phyloP scores from a whole-genome alignment of 2,113 vertebrate species.

The Entomyzon cyanotis region DNA sequence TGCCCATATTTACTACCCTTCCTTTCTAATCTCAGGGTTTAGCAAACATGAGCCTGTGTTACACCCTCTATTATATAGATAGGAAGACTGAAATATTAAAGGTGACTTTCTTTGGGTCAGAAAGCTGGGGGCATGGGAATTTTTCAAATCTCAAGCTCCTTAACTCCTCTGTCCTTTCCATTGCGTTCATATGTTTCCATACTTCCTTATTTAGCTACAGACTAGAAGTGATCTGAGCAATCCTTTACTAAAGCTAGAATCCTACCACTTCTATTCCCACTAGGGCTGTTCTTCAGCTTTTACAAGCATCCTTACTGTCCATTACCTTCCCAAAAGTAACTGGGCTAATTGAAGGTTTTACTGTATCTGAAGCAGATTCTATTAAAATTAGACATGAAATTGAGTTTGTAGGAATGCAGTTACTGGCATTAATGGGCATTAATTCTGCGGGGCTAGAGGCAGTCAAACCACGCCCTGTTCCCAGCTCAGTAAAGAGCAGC shows the following conservation, averaged over 20 bases:
- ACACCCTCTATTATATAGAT: neutral
- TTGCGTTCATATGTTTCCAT: neutral
- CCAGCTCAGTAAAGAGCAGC: neutral
- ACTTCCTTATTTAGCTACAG: neutral
- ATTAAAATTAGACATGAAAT: neutral
- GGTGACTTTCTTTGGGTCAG: neutral
- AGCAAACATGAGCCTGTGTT: neutral
- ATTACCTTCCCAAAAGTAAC: neutral
- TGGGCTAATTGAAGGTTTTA: neutral
- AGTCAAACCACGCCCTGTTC: fast-evolving
- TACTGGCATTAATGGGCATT: neutral
- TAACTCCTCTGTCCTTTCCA: neutral
- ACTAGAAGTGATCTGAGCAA: neutral
- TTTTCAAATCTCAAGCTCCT: neutral
- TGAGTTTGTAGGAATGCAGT: neutral
- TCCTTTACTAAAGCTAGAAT: neutral
- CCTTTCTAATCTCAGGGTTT: neutral
- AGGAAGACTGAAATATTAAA: neutral
- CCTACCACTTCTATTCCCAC: neutral
- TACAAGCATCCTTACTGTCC: neutral
- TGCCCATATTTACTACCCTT: neutral
- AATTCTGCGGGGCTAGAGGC: neutral
- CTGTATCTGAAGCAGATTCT: neutral
- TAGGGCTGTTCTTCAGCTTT: neutral
- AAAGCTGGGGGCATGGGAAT: neutral